Conservation (phyloP, 2,888 invertebrate species). For the Nesidiocoris tenuis region DNA sequence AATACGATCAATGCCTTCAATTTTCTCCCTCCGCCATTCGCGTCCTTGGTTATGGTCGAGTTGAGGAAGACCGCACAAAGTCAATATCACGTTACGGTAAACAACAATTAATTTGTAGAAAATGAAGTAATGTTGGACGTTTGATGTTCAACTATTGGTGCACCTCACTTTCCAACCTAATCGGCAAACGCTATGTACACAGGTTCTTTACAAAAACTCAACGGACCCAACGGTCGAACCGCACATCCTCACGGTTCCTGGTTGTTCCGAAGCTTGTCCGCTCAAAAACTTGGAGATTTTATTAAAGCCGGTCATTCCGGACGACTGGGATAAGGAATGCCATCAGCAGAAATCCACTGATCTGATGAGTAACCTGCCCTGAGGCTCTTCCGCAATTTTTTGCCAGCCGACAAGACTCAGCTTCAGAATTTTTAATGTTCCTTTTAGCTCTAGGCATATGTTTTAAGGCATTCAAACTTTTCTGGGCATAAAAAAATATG, state of each 20-base stretch:
- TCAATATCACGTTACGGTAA: constrained; percentile 26
- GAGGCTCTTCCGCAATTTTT: constrained; percentile 47
- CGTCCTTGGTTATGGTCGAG: constrained; percentile 65
- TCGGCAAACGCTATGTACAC: too few species aligned
- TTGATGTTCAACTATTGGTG: too few species aligned
- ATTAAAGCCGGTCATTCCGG: constrained; percentile 38
- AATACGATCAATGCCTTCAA: constrained; percentile 66
- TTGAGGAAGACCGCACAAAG: constrained; percentile 58
- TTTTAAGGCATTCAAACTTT: too few species aligned
- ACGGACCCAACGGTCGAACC: constrained; percentile 30
- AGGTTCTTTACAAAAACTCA: constrained; percentile 44
- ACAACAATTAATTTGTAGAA: background rate
- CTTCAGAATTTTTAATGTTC: too few species aligned
- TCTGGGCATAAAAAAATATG: too few species aligned
- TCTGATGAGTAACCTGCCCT: constrained; percentile 46
- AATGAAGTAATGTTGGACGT: background rate
- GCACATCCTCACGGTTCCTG: constrained; percentile 56
- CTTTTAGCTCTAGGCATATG: too few species aligned
- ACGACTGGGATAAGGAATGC: constrained; percentile 47
- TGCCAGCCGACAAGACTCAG: constrained; percentile 45
- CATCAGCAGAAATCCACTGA: constrained; percentile 43
- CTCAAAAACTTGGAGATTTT: constrained; percentile 30
- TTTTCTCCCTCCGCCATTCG: constrained; percentile 65
- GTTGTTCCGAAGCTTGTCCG: constrained; percentile 45
- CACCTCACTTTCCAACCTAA: background rate